These are phyloP conservation scores for Delia radicum DNA, from an alignment of 1,140 invertebrate genomes.

Conservation along the genomic window DNA sequence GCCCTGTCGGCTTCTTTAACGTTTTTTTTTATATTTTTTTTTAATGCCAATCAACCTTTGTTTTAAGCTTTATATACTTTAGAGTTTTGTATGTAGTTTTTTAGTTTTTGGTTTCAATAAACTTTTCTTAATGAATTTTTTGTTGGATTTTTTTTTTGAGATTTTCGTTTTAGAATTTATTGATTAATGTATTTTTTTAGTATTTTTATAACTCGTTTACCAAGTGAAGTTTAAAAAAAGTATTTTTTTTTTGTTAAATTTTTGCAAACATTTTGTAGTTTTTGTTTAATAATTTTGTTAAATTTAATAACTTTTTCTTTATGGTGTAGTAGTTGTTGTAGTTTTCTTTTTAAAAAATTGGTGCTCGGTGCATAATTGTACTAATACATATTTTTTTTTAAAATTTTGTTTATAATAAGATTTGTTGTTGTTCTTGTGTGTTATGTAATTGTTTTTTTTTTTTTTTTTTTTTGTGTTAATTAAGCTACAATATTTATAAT, in stretches of 20 bases:
- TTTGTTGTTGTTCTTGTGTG: constrained; percentile 23
- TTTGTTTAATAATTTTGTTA: constrained; percentile 8
- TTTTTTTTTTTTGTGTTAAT: not conserved
- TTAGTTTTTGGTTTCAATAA: not conserved
- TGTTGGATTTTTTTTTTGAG: constrained; percentile 8
- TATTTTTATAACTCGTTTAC: constrained; percentile 53
- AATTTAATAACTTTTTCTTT: constrained; percentile 3
- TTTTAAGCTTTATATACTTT: constrained; percentile 20
- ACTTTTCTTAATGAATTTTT: constrained; percentile 6
- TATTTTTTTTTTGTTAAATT: not conserved
- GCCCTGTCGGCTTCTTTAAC: constrained; percentile 48
- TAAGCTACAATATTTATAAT: not conserved
- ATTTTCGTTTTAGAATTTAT: not conserved
- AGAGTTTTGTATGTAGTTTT: not conserved
- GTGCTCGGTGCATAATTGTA: constrained; percentile 31
- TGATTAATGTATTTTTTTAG: constrained; percentile 29
- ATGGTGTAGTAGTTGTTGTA: not conserved
- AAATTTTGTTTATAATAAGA: constrained; percentile 12
- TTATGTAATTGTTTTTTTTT: not conserved
- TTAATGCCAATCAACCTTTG: constrained; percentile 30
- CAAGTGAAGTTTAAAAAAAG: too few relatives aligned
- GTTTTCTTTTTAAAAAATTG: constrained; percentile 10
- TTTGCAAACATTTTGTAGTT: not conserved
- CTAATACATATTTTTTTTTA: constrained; percentile 27
- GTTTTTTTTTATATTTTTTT: constrained; percentile 33